Percentiles rank a stretch among this genome's conserved stretches.
phyloP scores from a whole-genome alignment of 1,140 invertebrate genomes.

The Drosophila teissieri region DNA sequence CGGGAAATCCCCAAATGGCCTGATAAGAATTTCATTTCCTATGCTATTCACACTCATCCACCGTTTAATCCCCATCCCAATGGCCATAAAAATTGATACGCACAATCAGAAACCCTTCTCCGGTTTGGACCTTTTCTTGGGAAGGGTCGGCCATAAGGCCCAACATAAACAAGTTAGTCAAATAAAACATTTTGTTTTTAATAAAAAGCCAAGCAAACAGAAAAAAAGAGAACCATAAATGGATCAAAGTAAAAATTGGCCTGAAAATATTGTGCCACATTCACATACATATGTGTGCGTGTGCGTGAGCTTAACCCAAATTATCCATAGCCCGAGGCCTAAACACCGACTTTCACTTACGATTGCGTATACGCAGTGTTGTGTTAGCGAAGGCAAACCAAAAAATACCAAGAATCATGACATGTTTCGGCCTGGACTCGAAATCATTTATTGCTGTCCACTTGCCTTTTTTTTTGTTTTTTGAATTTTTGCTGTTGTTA shows the following conservation, averaged over 20 bases:
- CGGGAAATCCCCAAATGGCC: slow-evolving; percentile 48
- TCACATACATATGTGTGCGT: slow-evolving; percentile 12
- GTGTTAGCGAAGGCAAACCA: slow-evolving; percentile 25
- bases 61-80: slow-evolving; percentile 15
- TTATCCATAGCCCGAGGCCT: slow-evolving; percentile 72
- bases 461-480: slow-evolving; percentile 43
- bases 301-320: slow-evolving; percentile 54
- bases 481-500: slow-evolving; percentile 49
- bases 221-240: slow-evolving; percentile 48
- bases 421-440: slow-evolving; percentile 45
- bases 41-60: slow-evolving; percentile 49
- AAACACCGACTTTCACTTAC: slow-evolving; percentile 67
- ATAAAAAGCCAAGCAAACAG: slow-evolving; percentile 72
- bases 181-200: slow-evolving; percentile 82
- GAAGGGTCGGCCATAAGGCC: slow-evolving; percentile 45
- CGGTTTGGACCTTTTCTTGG: slow-evolving; percentile 31
- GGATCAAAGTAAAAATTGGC: slow-evolving; percentile 74
- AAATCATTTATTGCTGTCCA: slow-evolving; percentile 81
- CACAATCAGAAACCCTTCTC: slow-evolving; percentile 55
- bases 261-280: slow-evolving; percentile 44
- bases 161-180: slow-evolving; percentile 59
- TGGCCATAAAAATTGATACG: slow-evolving; percentile 57
- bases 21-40: slow-evolving; percentile 60
- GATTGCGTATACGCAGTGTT: slow-evolving; percentile 78
- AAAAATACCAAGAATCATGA: slow-evolving; percentile 50